These are phyloP conservation scores for Jaculus jaculus DNA, from an alignment of 2,113 vertebrate genomes.

Conservation along the genomic window DNA sequence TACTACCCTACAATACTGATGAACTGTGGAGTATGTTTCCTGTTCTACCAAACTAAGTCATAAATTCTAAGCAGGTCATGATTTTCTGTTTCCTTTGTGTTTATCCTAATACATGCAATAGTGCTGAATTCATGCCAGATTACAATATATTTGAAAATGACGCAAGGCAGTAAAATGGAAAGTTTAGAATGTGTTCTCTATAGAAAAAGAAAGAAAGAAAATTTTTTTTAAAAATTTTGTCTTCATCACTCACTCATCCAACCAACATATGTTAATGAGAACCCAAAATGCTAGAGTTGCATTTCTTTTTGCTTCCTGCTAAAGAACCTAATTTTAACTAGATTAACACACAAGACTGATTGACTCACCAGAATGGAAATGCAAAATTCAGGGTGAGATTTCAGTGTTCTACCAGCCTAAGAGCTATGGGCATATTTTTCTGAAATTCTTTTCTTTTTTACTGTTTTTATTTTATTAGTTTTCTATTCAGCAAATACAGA, in stretches of 20 bases:
- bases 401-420: background rate
- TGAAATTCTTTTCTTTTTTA: no score
- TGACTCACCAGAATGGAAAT: background rate
- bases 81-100: background rate
- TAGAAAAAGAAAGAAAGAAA: background rate
- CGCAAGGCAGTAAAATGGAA: background rate
- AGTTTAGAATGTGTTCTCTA: background rate
- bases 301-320: background rate
- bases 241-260: background rate
- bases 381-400: background rate
- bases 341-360: background rate
- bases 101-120: background rate
- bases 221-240: background rate
- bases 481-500: no score
- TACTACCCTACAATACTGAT: rapidly evolving
- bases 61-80: background rate
- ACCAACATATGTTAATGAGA: background rate
- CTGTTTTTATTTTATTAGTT: no score
- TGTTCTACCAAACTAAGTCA: background rate
- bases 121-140: background rate
- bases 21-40: background rate
- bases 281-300: background rate
- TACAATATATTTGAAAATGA: background rate
- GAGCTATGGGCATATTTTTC: background rate
- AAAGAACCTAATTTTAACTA: background rate